Evolutionary conservation across 2,797 vertebrate species (phyloP), one percentile per base, ranked within the genome.

Genomic region (Hyperoplus immaculatus): DNA sequence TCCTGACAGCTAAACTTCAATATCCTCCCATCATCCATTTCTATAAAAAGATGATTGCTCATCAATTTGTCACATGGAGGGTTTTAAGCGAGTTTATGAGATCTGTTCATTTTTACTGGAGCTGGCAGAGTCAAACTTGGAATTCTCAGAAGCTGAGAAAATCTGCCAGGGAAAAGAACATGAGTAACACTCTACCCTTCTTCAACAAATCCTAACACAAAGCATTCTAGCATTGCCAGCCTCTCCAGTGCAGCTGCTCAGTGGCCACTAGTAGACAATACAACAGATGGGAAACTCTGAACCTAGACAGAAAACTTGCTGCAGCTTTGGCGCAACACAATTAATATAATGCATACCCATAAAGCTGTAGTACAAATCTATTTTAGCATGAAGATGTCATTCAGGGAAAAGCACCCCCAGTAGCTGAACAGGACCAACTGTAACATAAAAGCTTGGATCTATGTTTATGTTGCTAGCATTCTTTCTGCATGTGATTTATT

Each of bases 121-220:
- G 63, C 8, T 69, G 46, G n/a, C 13, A 39, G 71, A 53, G 49
- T 71, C 29, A 61, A 42, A 43, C 21, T 46, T 64, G 81, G 38
- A 77, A 46, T 72, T 80, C 36, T 68, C 57, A 21, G 29, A 69
- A 75, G 76, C 58, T 72, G 74, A 75, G 60, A 61, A 49, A 82
- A 87, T 84, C 76, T 87, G 77, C 16, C 54, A 84, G 79, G 77
- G 80, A 78, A 87, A 78, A 61, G 39, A 13, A 68, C 51, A 56
- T 4, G 10, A 66, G 46, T 54, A 78, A 65, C 64, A 70, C 42
- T 57, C 69, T 57, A 55, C 50, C 38, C 51, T 83, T 3, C 29
- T 68, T 68, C 47, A 68, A 15, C 61, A 54, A 13, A 43, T 75
- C 21, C n/a, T 46, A 29, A 54, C 13, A 74, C 43, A 72, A 66